These are phyloP conservation scores for Nesometra sesokonis DNA, from an alignment of 35 echinoderm and acorn worm genomes.

Conservation along the genomic window DNA sequence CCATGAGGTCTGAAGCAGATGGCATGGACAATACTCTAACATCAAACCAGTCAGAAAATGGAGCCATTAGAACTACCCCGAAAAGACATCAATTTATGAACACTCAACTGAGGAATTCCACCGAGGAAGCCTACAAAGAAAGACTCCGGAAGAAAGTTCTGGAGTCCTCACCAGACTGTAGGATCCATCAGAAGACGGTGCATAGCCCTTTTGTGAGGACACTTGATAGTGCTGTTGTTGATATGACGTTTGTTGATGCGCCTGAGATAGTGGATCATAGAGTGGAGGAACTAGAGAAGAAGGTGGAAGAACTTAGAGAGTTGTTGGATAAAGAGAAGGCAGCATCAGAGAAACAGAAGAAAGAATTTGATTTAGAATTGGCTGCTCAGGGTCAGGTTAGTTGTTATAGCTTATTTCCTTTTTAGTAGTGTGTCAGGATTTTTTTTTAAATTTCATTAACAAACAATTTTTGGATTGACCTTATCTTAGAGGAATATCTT, in stretches of 20 bases:
- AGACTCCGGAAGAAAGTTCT: slow-evolving; percentile 39
- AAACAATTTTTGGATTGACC: no score
- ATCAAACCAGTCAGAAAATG: slow-evolving; percentile 5
- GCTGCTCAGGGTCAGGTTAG: slow-evolving; percentile 61
- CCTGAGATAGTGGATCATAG: background rate
- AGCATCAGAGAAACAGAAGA: slow-evolving; percentile 19
- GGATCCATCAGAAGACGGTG: background rate
- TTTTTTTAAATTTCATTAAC: no score
- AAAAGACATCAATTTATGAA: slow-evolving; percentile 8
- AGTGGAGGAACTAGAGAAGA: slow-evolving; percentile 21
- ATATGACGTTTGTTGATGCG: background rate
- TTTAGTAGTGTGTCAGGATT: no score
- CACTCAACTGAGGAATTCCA: slow-evolving; percentile 73
- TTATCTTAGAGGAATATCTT: no score
- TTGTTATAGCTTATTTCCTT: no score
- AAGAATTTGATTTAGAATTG: slow-evolving; percentile 36
- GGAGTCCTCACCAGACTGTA: background rate
- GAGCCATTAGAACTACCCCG: background rate
- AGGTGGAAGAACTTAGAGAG: slow-evolving; percentile 16
- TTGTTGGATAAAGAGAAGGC: slow-evolving; percentile 19
- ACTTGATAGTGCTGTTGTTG: background rate
- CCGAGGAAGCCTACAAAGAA: slow-evolving; percentile 60
- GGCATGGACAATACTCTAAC: background rate
- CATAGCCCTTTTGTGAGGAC: background rate
- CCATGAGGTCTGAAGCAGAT: slow-evolving; percentile 24